phyloP scores from a whole-genome alignment of 2,888 invertebrate species.

The Drosophila recens region DNA sequence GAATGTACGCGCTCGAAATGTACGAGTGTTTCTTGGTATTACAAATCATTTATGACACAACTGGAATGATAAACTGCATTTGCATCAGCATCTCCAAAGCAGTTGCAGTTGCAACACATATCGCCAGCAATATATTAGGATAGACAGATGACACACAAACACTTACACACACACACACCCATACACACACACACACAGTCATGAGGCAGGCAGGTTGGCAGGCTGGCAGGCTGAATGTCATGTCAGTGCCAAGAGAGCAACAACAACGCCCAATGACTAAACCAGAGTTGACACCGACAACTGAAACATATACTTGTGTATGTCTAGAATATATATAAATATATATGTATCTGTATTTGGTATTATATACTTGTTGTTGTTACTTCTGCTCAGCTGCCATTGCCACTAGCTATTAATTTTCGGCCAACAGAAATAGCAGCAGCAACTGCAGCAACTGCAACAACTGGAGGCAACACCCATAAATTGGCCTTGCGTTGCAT shows the following conservation, averaged over 20 bases:
- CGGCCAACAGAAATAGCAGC: constrained; percentile 63
- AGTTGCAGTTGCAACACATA: constrained; percentile 38
- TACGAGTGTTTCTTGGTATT: background rate
- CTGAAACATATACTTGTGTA: constrained; percentile 31
- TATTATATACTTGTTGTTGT: constrained; percentile 46
- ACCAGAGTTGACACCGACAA: constrained; percentile 53
- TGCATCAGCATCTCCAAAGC: constrained; percentile 20
- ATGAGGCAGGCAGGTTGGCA: constrained; percentile 7
- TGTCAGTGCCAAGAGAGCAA: constrained; percentile 37
- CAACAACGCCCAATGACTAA: constrained; percentile 30
- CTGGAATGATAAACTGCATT: constrained; percentile 39
- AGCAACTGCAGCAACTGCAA: constrained; percentile 31
- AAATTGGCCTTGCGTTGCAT: constrained; percentile 42
- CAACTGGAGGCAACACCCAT: constrained; percentile 38
- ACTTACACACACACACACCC: constrained; percentile 11
- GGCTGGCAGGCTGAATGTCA: constrained; percentile 14
- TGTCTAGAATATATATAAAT: constrained; percentile 1
- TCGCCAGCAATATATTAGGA: constrained; percentile 60
- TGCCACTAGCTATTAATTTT: constrained; percentile 77
- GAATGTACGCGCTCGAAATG: background rate
- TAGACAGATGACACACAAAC: constrained; percentile 49
- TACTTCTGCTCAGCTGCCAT: constrained; percentile 68
- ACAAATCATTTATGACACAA: constrained; percentile 24
- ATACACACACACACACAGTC: constrained; percentile 4
- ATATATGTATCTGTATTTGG: background rate